These are phyloP conservation scores for Periophthalmus modestus DNA, from an alignment of 2,113 vertebrate species.

Conservation along the genomic window DNA sequence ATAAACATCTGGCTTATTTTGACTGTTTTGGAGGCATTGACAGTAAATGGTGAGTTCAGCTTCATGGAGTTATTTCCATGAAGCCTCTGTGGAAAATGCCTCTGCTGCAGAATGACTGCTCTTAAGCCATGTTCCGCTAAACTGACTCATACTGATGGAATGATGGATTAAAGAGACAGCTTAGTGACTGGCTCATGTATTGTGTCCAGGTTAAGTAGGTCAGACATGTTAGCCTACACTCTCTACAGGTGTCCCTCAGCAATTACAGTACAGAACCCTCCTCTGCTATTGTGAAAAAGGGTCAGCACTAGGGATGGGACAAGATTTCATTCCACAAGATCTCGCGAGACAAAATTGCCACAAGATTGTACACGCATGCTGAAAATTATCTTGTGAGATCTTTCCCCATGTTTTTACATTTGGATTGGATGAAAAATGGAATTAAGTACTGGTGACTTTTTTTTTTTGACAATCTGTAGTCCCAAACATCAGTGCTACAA, in stretches of 20 bases:
- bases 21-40: too few species aligned
- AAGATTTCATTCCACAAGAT: too few species aligned
- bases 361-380: too few species aligned
- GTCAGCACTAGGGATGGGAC: too few species aligned
- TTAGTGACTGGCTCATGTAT: slow-evolving; percentile 45
- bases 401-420: too few species aligned
- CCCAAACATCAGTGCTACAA: too few species aligned
- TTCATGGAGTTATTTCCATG: not conserved
- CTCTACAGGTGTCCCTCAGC: not conserved
- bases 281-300: not conserved
- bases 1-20: too few species aligned
- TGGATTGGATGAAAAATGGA: too few species aligned
- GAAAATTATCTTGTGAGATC: too few species aligned
- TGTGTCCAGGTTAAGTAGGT: slow-evolving; percentile 32
- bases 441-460: too few species aligned
- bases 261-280: not conserved
- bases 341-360: too few species aligned
- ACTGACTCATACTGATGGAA: slow-evolving; percentile 29
- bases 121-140: slow-evolving; percentile 9
- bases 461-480: too few species aligned
- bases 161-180: slow-evolving; percentile 56
- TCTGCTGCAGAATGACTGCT: not conserved
- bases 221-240: not conserved
- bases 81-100: slow-evolving; percentile 7
- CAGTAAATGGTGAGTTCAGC: not conserved